Percentiles rank a stretch among this genome's conserved stretches.
phyloP scores from a whole-genome alignment of 2,888 invertebrate genomes.

The Actias luna region DNA sequence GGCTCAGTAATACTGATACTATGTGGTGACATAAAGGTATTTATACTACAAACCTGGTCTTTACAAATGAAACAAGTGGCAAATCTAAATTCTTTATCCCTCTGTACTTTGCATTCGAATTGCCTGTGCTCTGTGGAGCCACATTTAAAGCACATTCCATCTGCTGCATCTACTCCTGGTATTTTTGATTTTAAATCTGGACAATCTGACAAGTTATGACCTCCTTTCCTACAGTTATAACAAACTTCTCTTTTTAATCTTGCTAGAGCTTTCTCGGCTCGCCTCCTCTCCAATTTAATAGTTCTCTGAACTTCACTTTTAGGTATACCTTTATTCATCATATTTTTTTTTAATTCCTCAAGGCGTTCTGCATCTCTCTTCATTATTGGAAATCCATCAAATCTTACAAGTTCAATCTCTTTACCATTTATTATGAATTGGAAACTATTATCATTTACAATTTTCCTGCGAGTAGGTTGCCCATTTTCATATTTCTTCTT shows the following conservation, averaged over 20 bases:
- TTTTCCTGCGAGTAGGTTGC: constrained; percentile 69
- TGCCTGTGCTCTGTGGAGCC: constrained; percentile 93
- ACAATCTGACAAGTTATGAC: constrained; percentile 91
- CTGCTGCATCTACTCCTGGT: constrained; percentile 69
- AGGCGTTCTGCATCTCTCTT: constrained; percentile 86
- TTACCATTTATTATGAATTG: constrained; percentile 84
- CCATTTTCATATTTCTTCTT: constrained; percentile 35
- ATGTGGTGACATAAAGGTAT: constrained; percentile 1
- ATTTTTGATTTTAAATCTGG: constrained; percentile 84
- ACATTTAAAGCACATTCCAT: constrained; percentile 93
- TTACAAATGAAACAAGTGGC: constrained; percentile 95
- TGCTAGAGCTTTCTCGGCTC: constrained; percentile 87
- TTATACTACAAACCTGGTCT: constrained; percentile 80
- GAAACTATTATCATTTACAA: constrained; percentile 63
- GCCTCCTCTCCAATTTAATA: constrained; percentile 86
- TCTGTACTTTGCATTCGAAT: constrained; percentile 86
- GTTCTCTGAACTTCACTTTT: constrained; percentile 84
- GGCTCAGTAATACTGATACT: too few species aligned
- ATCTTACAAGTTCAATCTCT: constrained; percentile 82
- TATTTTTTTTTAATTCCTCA: constrained; percentile 81
- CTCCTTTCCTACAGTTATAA: constrained; percentile 89
- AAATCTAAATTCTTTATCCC: constrained; percentile 86
- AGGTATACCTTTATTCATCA: constrained; percentile 86
- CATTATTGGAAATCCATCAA: constrained; percentile 87
- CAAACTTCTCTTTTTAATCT: constrained; percentile 87